Evolutionary conservation across 1,140 invertebrate genomes (phyloP), one percentile per base, ranked within the genome.

Genomic region (Zaprionus nigranus): DNA sequence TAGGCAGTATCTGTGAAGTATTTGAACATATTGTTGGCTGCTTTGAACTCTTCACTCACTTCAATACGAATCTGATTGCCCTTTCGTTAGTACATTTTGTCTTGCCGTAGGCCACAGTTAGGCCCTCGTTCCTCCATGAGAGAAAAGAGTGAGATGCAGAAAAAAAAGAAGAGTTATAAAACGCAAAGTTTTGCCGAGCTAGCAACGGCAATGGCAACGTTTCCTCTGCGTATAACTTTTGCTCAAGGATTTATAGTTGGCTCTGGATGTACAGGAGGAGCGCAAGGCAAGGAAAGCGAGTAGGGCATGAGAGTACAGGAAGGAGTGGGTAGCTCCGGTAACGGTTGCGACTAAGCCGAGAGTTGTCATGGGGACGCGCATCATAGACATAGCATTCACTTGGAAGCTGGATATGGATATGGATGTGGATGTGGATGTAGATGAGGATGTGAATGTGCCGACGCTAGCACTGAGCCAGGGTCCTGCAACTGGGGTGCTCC

Each of bases 141-240:
- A 49, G 20, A 20, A 4, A 12, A 49, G 43, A 49, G n/a, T 6
- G 22, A 60, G 20, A 53, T 49, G 40, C n/a, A n/a, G 12, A 51
- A 59, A 71, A 40, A 15, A 24, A 43, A 51, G 46, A 72, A 80
- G 62, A 88, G 84, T 70, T 86, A 86, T 82, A 78, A 79, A 86
- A 86, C 75, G 72, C 58, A 86, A 86, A 84, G 78, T 82, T 86
- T 78, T 56, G 66, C 68, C 59, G 67, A 34, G 58, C 74, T 83
- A 78, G 80, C 69, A 80, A 81, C 67, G 67, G 78, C 85, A 88
- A 90, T 90, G 85, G 85, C 85, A 88, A 88, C 84, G 85, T 88
- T 88, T 88, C 84, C 84, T 79, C 81, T 88, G 81, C 56, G 79
- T 81, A 80, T 82, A 88, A 90, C 81, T 90, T 88, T 88, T 90